Conservation (phyloP, 1,140 invertebrate species). For the Zaprionus nigranus region DNA sequence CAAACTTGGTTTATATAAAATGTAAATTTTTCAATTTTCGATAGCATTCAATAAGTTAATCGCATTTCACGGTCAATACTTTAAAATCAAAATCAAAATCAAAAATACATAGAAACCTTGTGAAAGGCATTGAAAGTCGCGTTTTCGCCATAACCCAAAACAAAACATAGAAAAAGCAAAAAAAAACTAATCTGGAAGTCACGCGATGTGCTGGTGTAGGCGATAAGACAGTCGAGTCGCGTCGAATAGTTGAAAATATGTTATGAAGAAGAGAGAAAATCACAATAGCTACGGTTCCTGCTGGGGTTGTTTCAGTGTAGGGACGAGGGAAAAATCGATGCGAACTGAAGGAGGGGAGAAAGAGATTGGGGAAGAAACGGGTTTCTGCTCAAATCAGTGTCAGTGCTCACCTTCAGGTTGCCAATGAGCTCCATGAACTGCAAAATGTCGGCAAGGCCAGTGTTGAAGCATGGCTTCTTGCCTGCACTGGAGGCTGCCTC, state of each 20-base stretch:
- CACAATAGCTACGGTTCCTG: conserved; percentile 17
- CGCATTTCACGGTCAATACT: conserved; percentile 22
- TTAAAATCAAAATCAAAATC: conserved; percentile 15
- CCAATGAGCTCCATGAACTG: conserved; percentile 84
- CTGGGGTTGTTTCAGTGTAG: conserved; percentile 21
- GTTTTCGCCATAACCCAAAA: conserved; percentile 11
- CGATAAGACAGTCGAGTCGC: conserved; percentile 12
- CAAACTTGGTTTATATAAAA: conserved; percentile 3
- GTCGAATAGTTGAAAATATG: not conserved
- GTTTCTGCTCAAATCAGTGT: conserved; percentile 22
- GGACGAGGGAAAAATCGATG: conserved; percentile 68
- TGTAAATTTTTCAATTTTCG: not conserved
- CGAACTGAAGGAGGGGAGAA: conserved; percentile 9
- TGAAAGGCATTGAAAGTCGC: conserved; percentile 19
- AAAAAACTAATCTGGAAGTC: conserved; percentile 41
- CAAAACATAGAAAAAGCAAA: conserved; percentile 4
- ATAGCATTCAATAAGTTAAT: conserved; percentile 2
- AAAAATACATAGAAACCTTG: conserved; percentile 36
- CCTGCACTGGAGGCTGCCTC: conserved; percentile 55
- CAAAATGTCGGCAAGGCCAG: conserved; percentile 74
- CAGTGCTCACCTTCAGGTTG: conserved; percentile 72
- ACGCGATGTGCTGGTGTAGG: conserved; percentile 40
- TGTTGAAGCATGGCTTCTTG: conserved; percentile 78
- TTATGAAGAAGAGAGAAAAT: conserved; percentile 16
- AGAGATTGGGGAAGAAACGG: conserved; percentile 11